Conservation (phyloP, 2,113 vertebrate species). For the Cephalophus harveyi region DNA sequence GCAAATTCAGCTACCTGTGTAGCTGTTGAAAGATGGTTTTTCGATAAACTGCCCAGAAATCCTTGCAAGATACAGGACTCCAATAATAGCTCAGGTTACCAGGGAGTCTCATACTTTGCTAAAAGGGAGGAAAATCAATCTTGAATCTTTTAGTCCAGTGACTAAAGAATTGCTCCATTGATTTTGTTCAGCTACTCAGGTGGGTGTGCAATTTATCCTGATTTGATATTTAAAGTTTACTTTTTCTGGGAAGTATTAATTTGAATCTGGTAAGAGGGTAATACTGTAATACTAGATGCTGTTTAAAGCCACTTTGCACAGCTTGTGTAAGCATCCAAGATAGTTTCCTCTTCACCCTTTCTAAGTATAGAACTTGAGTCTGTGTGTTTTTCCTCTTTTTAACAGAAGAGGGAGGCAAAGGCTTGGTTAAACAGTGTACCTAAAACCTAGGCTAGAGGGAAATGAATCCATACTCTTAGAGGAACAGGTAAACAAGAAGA, state of each 20-base stretch:
- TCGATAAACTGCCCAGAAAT: constrained; percentile 53
- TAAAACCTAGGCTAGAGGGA: not conserved
- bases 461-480: not conserved
- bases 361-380: not conserved
- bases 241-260: constrained; percentile 63
- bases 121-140: constrained; percentile 55
- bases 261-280: not conserved
- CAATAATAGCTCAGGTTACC: constrained; percentile 26
- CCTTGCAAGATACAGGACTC: constrained; percentile 58
- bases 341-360: too few species aligned
- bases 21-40: constrained; percentile 55
- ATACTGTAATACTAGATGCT: not conserved
- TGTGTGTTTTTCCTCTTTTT: constrained; percentile 34
- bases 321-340: constrained; percentile 2
- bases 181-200: constrained; percentile 47
- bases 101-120: constrained; percentile 63
- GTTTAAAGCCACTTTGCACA: constrained; percentile 8
- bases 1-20: constrained; percentile 69
- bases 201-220: constrained; percentile 47
- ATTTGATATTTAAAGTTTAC: constrained; percentile 35
- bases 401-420: constrained; percentile 84
- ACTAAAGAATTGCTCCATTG: constrained; percentile 47
- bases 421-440: constrained; percentile 55
- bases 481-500: not conserved
- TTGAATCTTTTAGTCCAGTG: constrained; percentile 63